Evolutionary conservation across 2,888 invertebrate species (phyloP).

Genomic region (Amphipoea lucens): DNA sequence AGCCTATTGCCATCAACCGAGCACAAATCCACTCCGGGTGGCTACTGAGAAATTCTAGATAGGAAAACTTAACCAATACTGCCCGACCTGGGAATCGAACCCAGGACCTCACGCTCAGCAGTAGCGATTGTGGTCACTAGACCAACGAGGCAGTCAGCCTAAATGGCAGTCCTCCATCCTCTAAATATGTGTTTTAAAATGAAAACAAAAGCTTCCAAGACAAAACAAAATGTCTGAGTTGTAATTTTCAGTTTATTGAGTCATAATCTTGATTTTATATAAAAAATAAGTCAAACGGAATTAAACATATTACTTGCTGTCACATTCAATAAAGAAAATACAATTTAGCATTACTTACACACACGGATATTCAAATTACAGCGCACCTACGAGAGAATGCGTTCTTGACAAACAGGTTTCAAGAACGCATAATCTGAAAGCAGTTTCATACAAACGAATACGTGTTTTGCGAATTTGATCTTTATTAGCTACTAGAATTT

Average conservation of each 20-base stretch:
- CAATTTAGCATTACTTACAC: constrained; percentile 43
- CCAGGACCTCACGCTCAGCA: neutral
- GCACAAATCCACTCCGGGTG: neutral
- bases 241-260: constrained; percentile 60
- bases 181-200: neutral
- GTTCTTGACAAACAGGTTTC: no score
- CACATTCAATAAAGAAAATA: constrained; percentile 46
- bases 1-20: neutral
- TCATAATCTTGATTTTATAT: constrained; percentile 64
- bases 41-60: neutral
- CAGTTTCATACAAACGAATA: neutral
- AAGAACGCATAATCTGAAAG: no score
- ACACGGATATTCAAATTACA: constrained; percentile 25
- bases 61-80: neutral
- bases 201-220: neutral
- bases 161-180: neutral
- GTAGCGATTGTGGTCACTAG: no score
- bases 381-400: neutral
- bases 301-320: constrained; percentile 26
- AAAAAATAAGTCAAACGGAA: constrained; percentile 58
- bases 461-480: neutral
- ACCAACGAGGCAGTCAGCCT: neutral
- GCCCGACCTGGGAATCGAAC: neutral
- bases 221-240: constrained; percentile 33
- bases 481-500: neutral